These are phyloP conservation scores for Leptinotarsa texana DNA, from an alignment of 1,140 invertebrate genomes.

Conservation along the genomic window DNA sequence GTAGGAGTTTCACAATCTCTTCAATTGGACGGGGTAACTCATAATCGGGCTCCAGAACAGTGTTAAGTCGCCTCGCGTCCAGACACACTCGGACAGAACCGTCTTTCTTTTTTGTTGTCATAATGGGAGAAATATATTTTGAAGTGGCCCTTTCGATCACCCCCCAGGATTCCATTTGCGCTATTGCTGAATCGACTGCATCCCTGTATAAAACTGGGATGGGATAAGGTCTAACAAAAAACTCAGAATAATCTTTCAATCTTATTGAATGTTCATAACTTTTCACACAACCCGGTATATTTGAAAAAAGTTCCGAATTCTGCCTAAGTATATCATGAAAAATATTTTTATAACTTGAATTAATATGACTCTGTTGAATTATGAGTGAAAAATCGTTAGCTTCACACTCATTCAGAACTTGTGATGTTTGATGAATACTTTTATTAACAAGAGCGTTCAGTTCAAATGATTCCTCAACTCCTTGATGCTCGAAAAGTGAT, in stretches of 20 bases:
- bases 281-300: not conserved
- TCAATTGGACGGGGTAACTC: slow-evolving; percentile 8
- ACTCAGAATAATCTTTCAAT: not conserved
- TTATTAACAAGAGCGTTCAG: not conserved
- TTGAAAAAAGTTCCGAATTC: not conserved
- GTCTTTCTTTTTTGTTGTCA: slow-evolving; percentile 4
- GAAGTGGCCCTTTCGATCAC: not conserved
- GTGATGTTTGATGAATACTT: not conserved
- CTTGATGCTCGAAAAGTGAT: too few relatives aligned
- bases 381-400: not conserved
- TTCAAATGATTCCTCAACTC: too few relatives aligned
- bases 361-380: not conserved
- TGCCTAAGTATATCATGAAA: not conserved
- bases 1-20: slow-evolving; percentile 1
- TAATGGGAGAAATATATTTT: not conserved
- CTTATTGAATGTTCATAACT: slow-evolving; percentile 12
- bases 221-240: slow-evolving; percentile 3
- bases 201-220: not conserved
- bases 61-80: not conserved
- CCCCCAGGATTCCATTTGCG: not conserved
- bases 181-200: not conserved
- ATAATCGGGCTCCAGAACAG: not conserved
- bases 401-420: not conserved
- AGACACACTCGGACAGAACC: not conserved
- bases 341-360: not conserved